Evolutionary conservation across 2,113 vertebrate species (phyloP).

Genomic region (Tenrec ecaudatus): DNA sequence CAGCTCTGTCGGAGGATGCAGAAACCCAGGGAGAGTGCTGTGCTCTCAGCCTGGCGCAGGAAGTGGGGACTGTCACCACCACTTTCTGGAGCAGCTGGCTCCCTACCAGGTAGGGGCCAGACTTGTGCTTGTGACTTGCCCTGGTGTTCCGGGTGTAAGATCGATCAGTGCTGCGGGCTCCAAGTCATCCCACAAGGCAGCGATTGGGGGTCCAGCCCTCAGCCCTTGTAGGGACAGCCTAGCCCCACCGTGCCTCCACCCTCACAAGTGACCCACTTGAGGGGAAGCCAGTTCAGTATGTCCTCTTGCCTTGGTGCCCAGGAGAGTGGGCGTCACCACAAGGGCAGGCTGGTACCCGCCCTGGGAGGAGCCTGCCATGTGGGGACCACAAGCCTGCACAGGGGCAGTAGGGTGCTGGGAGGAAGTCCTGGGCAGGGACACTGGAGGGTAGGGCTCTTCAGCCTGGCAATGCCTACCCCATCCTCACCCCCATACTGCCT

Average conservation of each 20-base stretch:
- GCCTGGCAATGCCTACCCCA: neutral
- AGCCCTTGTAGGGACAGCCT: neutral
- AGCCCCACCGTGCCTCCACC: rapidly evolving
- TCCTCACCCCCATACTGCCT: neutral
- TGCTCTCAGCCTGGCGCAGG: no score
- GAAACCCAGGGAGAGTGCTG: no score
- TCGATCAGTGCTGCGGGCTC: rapidly evolving
- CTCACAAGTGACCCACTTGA: neutral
- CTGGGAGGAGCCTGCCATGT: neutral
- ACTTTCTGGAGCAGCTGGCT: no score
- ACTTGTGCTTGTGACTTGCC: neutral
- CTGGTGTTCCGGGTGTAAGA: neutral
- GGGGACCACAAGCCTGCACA: rapidly evolving
- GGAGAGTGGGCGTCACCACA: neutral
- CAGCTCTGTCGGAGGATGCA: neutral
- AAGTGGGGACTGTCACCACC: no score
- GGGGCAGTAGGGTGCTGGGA: neutral
- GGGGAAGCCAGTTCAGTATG: neutral
- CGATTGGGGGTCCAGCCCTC: no score
- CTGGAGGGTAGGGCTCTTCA: neutral
- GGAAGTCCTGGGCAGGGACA: no score
- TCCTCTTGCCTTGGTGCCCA: neutral
- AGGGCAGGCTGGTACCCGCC: neutral
- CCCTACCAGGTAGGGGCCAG: neutral
- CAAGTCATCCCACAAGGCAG: rapidly evolving